A percentile compares a stretch with the other conserved stretches of the same genome.
These are phyloP conservation scores for Caenorhabditis sp. DNA, from an alignment of 2,888 invertebrate species.

Conservation along the genomic window DNA sequence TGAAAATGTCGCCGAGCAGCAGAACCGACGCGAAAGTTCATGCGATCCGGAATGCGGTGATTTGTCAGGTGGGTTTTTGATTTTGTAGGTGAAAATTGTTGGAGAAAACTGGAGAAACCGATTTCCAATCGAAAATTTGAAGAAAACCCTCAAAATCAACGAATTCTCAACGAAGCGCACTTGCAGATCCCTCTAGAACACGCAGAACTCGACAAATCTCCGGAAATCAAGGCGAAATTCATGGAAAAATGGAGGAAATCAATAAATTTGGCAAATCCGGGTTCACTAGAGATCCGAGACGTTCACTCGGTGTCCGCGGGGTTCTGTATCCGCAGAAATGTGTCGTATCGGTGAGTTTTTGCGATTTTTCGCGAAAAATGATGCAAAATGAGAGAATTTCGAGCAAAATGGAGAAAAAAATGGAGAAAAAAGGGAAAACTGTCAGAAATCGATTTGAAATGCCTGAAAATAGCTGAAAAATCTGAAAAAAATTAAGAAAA, in stretches of 20 bases:
- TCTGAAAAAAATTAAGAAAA: neutral
- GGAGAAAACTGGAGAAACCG: neutral
- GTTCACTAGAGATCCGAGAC: constrained; percentile 64
- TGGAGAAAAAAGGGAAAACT: too few relatives aligned
- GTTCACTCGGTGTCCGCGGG: constrained; percentile 75
- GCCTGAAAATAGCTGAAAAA: too few relatives aligned
- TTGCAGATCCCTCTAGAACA: constrained; percentile 56
- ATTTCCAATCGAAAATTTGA: neutral
- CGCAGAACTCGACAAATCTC: constrained; percentile 50
- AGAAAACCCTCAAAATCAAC: neutral
- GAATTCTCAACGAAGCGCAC: too few relatives aligned
- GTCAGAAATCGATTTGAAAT: too few relatives aligned
- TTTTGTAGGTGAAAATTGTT: too few relatives aligned
- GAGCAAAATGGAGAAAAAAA: neutral
- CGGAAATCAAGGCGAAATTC: constrained; percentile 39
- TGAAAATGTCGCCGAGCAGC: constrained; percentile 62
- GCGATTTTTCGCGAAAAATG: too few relatives aligned
- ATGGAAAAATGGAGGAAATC: constrained; percentile 52
- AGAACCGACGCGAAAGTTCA: constrained; percentile 75
- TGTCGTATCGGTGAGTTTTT: constrained; percentile 68
- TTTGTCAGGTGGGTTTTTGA: constrained; percentile 60
- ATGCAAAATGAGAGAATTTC: too few relatives aligned
- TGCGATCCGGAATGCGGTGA: constrained; percentile 70
- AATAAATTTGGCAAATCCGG: constrained; percentile 29
- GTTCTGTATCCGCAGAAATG: constrained; percentile 75